Conservation (phyloP, 2,888 invertebrate genomes). For the Prosopocoilus inquinatus region DNA sequence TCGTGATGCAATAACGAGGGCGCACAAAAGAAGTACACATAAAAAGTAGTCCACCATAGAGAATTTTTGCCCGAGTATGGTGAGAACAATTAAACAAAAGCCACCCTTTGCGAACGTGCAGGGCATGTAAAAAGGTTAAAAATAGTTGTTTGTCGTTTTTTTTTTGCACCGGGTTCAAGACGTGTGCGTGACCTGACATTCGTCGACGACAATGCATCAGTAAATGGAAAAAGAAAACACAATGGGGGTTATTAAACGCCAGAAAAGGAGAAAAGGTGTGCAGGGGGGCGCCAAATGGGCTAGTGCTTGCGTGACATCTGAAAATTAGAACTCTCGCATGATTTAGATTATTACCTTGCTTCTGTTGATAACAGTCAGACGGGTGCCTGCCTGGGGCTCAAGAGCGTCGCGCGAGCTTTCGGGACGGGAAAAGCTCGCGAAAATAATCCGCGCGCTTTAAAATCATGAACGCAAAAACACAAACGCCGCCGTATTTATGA, state of each 20-base stretch:
- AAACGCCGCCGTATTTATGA: conserved; percentile 1
- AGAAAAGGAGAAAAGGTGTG: conserved; percentile 27
- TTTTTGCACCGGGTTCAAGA: conserved; percentile 5
- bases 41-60: conserved; percentile 12
- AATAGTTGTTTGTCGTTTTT: conserved; percentile 22
- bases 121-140: conserved; percentile 27
- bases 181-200: conserved; percentile 25
- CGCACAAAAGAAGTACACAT: conserved; percentile 7
- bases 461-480: not conserved
- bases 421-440: conserved; percentile 4
- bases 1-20: conserved; percentile 14
- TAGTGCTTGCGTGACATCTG: conserved; percentile 34
- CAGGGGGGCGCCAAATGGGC: conserved; percentile 35
- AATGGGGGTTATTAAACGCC: conserved; percentile 18
- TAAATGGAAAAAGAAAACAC: conserved; percentile 17
- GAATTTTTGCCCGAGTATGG: conserved; percentile 16
- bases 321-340: conserved; percentile 38
- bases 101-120: conserved; percentile 25
- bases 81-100: conserved; percentile 30
- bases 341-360: conserved; percentile 31
- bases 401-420: conserved; percentile 13
- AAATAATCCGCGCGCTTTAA: conserved; percentile 5
- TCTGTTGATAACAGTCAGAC: conserved; percentile 21
- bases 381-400: conserved; percentile 10
- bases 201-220: conserved; percentile 20